A percentile compares a stretch with the other conserved stretches of the same genome.
These are phyloP conservation scores for Coracias cyanogaster DNA, from an alignment of 2,797 vertebrate genomes.

Conservation along the genomic window DNA sequence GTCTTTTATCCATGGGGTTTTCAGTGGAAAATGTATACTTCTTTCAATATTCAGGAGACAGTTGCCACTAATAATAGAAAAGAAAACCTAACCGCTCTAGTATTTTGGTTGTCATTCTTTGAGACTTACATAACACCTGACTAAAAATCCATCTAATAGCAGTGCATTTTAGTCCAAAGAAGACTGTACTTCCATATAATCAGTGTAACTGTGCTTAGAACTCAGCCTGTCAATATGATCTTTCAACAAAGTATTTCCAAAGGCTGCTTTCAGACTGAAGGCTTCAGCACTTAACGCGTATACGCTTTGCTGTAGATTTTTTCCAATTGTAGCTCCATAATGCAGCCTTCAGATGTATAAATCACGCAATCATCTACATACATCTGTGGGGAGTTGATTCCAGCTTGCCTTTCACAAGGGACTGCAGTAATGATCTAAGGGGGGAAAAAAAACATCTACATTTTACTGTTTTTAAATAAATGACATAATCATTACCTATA, in stretches of 20 bases:
- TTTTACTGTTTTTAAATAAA: background rate
- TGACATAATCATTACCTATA: background rate
- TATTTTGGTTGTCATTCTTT: background rate
- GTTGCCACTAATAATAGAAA: background rate
- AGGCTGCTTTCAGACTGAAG: background rate
- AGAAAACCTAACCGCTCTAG: background rate
- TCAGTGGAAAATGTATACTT: background rate
- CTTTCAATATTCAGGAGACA: conserved; percentile 23
- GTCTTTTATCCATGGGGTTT: background rate
- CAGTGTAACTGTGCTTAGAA: conserved; percentile 52
- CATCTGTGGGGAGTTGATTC: background rate
- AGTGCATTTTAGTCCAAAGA: background rate
- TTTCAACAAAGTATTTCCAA: conserved; percentile 50
- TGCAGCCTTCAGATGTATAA: background rate
- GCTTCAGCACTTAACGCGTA: background rate
- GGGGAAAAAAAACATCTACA: background rate
- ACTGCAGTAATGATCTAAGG: background rate
- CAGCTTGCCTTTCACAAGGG: conserved; percentile 5
- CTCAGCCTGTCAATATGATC: conserved; percentile 35
- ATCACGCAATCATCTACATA: background rate
- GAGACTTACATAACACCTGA: background rate
- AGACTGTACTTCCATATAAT: conserved; percentile 46
- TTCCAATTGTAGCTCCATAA: background rate
- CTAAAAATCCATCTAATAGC: conserved; percentile 62
- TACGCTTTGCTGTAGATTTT: background rate